Base-by-base conservation (phyloP, 2,113 vertebrate species). In the Perca flavescens region DNA sequence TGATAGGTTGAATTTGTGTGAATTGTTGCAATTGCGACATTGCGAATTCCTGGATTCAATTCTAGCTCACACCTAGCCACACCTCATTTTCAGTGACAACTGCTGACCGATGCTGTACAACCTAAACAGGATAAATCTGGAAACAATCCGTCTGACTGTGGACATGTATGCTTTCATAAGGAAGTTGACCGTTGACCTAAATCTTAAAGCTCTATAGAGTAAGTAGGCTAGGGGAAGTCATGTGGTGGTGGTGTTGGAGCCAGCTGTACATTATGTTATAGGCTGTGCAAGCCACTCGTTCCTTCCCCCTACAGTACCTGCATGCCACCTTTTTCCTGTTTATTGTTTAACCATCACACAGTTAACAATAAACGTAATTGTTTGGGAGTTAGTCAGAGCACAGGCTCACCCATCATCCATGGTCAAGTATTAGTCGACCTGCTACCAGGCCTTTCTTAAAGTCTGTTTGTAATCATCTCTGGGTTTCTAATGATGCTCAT, bases 111-210 rank as follows among this genome's bases (percentile, higher is more conserved):
- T 40, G 47, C 53, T 36, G 10, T 70, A 66, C 6, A 36, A 73
- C 14, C 14, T 52, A 31, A 71, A 67, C 60, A 40, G 15, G 31
- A 63, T 50, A 46, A 69, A 54, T 70, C 43, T 54, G 16, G 80
- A 66, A 71, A 49, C 36, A 31, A 12, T 15, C 54, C 3, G 6
- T 25, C 17, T 34, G 9, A n/a, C 50, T 16, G 61, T 49, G 50
- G 31, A 73, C 15, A 54, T 15, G n/a, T 85, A 70, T 40, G 52
- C 81, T 88, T 78, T 80, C 65, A 61, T 47, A 40, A 85, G 88
- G 88, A 92, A 89, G 88, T 82, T 88, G 91, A 89, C 91, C 61
- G n/a, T 89, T 94, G 91, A 93, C 92, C 87, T 92, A 90, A 76
- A 91, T 93, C 79, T 66, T 87, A 75, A 62, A 60, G 71, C 53